These are phyloP conservation scores for Chloroceryle amazona DNA, from an alignment of 2,797 vertebrate genomes.

Conservation along the genomic window DNA sequence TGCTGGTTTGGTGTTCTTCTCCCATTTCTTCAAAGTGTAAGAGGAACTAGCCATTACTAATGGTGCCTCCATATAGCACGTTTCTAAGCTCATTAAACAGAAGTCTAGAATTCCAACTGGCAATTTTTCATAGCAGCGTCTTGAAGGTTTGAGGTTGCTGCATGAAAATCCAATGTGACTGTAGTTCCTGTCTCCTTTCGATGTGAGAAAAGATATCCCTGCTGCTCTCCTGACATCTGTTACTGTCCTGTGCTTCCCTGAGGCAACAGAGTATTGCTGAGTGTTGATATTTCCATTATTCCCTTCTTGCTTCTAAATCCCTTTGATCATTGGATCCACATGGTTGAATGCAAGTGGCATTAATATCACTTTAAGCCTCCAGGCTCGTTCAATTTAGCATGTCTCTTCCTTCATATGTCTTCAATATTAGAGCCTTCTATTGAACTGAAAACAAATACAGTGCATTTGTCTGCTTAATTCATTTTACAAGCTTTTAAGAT, in stretches of 20 bases:
- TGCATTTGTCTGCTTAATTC: slow-evolving; percentile 55
- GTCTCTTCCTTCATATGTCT: slow-evolving; percentile 57
- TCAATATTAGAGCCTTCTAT: slow-evolving; percentile 59
- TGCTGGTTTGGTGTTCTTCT: not conserved
- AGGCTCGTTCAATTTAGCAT: slow-evolving; percentile 46
- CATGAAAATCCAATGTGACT: not conserved
- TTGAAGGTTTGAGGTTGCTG: not conserved
- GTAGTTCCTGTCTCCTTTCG: not conserved
- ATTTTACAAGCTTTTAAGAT: slow-evolving; percentile 41
- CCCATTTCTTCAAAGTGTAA: not conserved
- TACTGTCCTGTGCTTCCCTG: not conserved
- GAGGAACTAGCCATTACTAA: not conserved
- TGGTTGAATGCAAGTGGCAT: slow-evolving; percentile 65
- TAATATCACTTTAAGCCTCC: slow-evolving; percentile 56
- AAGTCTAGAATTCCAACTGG: not conserved
- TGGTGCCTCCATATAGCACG: not conserved
- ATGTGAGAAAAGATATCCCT: not conserved
- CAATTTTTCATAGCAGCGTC: not conserved
- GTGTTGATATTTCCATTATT: slow-evolving; percentile 68
- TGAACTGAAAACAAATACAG: slow-evolving; percentile 53
- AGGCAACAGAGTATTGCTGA: not conserved
- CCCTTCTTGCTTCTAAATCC: slow-evolving; percentile 42
- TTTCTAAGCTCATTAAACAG: not conserved
- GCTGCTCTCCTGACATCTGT: slow-evolving; percentile 36
- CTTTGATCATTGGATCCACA: slow-evolving; percentile 69